A percentile compares a stretch with the other conserved stretches of the same genome.
Conservation (phyloP, 1,140 invertebrate species). For the Lasioglossum albipes region DNA sequence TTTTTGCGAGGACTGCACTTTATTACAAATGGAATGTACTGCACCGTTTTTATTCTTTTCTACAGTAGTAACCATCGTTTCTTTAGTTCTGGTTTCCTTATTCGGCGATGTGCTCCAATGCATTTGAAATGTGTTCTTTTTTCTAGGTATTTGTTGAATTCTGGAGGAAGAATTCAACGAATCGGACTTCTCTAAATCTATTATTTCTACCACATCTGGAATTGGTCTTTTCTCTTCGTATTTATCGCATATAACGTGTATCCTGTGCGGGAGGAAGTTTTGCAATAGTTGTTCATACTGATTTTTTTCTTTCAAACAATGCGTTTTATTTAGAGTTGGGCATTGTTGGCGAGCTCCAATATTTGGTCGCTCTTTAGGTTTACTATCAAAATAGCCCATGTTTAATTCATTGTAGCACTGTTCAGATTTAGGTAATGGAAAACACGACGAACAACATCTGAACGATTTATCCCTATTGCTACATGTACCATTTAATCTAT, state of each 20-base stretch:
- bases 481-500: constrained; percentile 48
- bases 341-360: constrained; percentile 11
- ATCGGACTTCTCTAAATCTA: constrained; percentile 65
- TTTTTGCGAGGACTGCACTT: constrained; percentile 14
- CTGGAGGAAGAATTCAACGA: not conserved
- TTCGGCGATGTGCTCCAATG: not conserved
- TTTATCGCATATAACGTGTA: constrained; percentile 53
- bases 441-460: constrained; percentile 6
- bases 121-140: not conserved
- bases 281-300: constrained; percentile 72
- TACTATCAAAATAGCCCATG: constrained; percentile 21
- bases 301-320: constrained; percentile 66
- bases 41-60: constrained; percentile 12
- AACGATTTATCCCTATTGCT: constrained; percentile 36
- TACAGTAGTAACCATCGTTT: constrained; percentile 32
- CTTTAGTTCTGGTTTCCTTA: constrained; percentile 2
- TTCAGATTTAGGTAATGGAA: constrained; percentile 15
- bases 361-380: constrained; percentile 20
- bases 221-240: constrained; percentile 26
- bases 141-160: not conserved
- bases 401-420: constrained; percentile 38
- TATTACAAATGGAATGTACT: not conserved
- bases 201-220: constrained; percentile 60
- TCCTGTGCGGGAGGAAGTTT: constrained; percentile 63
- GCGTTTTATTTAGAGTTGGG: constrained; percentile 62